phyloP scores from a whole-genome alignment of 2,113 vertebrate species.

The Vulpes lagopus region DNA sequence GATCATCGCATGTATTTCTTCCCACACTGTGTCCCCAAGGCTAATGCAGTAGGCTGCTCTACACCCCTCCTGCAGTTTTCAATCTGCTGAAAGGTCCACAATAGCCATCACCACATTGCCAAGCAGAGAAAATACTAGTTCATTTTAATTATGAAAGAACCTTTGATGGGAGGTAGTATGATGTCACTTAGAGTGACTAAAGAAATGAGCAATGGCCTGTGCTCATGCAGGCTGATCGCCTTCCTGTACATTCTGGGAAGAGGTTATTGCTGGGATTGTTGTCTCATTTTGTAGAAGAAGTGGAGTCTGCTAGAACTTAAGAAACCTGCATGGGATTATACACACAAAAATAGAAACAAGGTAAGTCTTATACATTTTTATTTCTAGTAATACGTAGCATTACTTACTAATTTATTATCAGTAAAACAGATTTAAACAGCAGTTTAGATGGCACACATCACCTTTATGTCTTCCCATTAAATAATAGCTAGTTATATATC shows the following conservation, averaged over 20 bases:
- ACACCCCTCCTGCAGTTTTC: background rate
- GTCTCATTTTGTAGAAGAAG: background rate
- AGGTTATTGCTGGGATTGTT: background rate
- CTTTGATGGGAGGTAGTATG: background rate
- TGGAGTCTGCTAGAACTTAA: background rate
- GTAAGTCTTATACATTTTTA: background rate
- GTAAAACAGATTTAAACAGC: constrained; percentile 13
- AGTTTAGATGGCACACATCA: background rate
- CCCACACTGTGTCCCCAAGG: background rate
- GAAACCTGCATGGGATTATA: background rate
- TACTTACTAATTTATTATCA: background rate
- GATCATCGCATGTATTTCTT: background rate
- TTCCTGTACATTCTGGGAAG: background rate
- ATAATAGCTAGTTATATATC: background rate
- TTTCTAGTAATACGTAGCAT: background rate
- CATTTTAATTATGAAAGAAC: background rate
- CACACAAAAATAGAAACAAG: background rate
- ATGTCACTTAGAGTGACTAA: background rate
- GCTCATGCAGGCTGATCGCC: background rate
- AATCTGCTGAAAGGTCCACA: background rate
- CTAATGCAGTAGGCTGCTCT: background rate
- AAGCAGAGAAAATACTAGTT: background rate
- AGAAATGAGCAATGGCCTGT: background rate
- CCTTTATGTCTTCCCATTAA: background rate
- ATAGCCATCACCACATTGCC: too few species aligned